Evolutionary conservation across 2,797 vertebrate genomes (phyloP), one percentile per base, ranked within the genome.

Genomic region (Malurus leucopterus): DNA sequence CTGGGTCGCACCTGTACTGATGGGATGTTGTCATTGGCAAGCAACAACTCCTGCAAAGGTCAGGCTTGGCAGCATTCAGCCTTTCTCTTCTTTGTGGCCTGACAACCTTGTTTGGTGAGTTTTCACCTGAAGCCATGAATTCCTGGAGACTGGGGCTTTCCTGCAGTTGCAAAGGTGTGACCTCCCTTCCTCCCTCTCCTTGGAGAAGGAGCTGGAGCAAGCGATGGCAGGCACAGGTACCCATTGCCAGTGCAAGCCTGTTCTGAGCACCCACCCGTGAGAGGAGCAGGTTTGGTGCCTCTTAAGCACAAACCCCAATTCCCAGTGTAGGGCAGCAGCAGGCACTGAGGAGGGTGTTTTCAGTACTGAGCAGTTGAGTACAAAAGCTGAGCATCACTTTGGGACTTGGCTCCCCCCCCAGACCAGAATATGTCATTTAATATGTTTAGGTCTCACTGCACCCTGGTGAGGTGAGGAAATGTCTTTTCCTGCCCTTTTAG

Each of bases 191-290:
- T 78, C 14, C 6, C 15, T 4, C 4, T 62, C 50, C 20, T 29
- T 2, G 0, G 11, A 34, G 75, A 71, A 72, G 30, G 0, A 58
- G 20, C 20, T 13, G 40, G 54, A 54, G 23, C 3, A 14, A 61
- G n/a, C 0, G 0, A 41, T 34, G 0, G 0, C 14, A 32, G 72
- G 22, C 67, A 61, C 9, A 2, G 47, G 43, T 14, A 29, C 15
- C 24, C 13, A n/a, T 67, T 59, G 44, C 41, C 32, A 29, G 26
- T 8, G 13, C 29, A 54, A 16, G 26, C 3, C 36, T 72, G 15
- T 21, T 71, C 82, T 53, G 54, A 49, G 58, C 13, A 32, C 11
- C 11, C 30, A 17, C 19, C 44, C 40, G 21, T 1, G 3, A 40
- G 2, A 6, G 58, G 41, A 84, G 27, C 36, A 55, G 27, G 13